Percentiles rank a stretch among this genome's conserved stretches.
phyloP scores from a whole-genome alignment of 2,113 vertebrate genomes.

The Plestiodon gilberti region DNA sequence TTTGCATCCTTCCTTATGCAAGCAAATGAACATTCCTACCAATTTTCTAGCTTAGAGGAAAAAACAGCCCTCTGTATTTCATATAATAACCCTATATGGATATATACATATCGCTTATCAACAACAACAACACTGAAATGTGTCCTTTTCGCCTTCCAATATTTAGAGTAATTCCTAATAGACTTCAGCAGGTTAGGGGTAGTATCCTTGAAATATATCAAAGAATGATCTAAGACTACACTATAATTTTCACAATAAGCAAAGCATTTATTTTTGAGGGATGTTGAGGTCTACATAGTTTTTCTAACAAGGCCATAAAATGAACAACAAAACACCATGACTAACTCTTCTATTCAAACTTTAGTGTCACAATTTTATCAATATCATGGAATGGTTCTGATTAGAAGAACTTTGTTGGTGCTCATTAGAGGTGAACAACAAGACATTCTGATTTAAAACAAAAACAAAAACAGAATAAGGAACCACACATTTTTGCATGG shows the following conservation, averaged over 20 bases:
- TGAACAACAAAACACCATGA: too few relatives aligned
- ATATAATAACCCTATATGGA: background rate
- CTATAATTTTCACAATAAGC: background rate
- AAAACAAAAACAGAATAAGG: constrained; percentile 12
- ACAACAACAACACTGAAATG: background rate
- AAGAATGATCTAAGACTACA: background rate
- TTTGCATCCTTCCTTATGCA: constrained; percentile 1
- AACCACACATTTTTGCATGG: background rate
- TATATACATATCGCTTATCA: background rate
- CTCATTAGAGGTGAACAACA: background rate
- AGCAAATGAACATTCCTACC: constrained; percentile 25
- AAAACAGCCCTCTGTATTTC: constrained; percentile 10
- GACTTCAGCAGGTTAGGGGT: background rate
- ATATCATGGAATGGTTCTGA: too few relatives aligned
- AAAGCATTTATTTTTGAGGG: background rate
- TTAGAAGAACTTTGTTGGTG: background rate
- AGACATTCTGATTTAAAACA: background rate
- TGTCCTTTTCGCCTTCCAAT: background rate
- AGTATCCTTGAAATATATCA: background rate
- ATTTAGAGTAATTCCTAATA: background rate
- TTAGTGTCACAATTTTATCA: background rate
- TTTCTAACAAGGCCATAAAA: background rate
- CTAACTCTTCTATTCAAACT: too few relatives aligned
- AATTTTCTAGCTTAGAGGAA: constrained; percentile 30
- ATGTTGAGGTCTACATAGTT: background rate